phyloP scores from a whole-genome alignment of 1,140 invertebrate species.

The Drosophila jambulina region DNA sequence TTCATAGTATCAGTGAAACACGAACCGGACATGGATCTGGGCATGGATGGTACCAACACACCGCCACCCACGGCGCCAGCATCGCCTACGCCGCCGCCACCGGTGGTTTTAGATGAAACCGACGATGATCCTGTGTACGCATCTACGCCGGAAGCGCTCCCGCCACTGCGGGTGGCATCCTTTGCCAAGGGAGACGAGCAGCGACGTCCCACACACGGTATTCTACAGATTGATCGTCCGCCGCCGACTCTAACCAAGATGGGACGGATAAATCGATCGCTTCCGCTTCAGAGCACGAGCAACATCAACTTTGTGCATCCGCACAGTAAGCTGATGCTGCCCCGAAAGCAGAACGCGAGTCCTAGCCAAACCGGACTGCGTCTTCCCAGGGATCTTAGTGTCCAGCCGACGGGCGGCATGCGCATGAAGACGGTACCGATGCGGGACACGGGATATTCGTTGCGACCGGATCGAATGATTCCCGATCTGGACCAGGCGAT shows the following conservation, averaged over 20 bases:
- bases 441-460: slow-evolving; percentile 66
- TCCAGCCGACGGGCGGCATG: slow-evolving; percentile 49
- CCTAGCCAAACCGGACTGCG: slow-evolving; percentile 26
- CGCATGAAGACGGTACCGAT: slow-evolving; percentile 68
- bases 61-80: slow-evolving; percentile 69
- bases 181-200: slow-evolving; percentile 40
- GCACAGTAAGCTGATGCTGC: slow-evolving; percentile 65
- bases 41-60: slow-evolving; percentile 64
- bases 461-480: slow-evolving; percentile 71
- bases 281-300: slow-evolving; percentile 61
- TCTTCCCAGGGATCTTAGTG: slow-evolving; percentile 53
- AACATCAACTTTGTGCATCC: slow-evolving; percentile 72
- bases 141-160: slow-evolving; percentile 30
- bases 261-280: slow-evolving; percentile 33
- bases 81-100: slow-evolving; percentile 64
- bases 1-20: slow-evolving; percentile 67
- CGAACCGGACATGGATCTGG: slow-evolving; percentile 68
- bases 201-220: slow-evolving; percentile 45
- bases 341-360: slow-evolving; percentile 46
- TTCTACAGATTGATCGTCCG: slow-evolving; percentile 65
- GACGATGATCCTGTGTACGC: slow-evolving; percentile 1
- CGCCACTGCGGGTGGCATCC: slow-evolving; percentile 58
- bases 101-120: slow-evolving; percentile 9
- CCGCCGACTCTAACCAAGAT: slow-evolving; percentile 30
- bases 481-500: slow-evolving; percentile 62